Conservation (phyloP, 64 coral and sea anemone genomes). For the Montipora foliosa region DNA sequence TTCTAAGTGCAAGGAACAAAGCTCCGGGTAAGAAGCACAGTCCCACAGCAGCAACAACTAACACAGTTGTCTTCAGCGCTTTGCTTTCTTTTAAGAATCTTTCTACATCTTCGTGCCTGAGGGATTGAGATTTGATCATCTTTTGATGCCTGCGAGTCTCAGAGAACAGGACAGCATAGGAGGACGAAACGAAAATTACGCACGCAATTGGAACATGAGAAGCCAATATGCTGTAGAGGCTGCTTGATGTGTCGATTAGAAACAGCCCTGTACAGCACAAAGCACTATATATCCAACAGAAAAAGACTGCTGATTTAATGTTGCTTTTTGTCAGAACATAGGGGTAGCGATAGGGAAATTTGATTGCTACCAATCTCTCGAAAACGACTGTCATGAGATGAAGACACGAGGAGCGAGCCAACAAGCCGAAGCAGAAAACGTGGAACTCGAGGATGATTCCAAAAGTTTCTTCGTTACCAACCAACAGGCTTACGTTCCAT, state of each 20-base stretch:
- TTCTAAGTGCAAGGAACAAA: background rate
- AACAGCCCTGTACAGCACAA: background rate
- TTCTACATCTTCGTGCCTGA: background rate
- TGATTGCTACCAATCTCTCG: background rate
- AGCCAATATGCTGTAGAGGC: background rate
- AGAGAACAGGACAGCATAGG: background rate
- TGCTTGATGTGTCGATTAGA: background rate
- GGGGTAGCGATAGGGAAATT: background rate
- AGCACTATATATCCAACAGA: background rate
- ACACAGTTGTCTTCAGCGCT: no score
- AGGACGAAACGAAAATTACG: background rate
- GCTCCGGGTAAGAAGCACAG: background rate
- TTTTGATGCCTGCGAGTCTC: background rate
- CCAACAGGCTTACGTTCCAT: background rate
- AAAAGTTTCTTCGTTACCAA: background rate
- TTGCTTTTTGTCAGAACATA: background rate
- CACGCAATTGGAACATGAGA: background rate
- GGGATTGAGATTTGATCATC: background rate
- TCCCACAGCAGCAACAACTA: background rate
- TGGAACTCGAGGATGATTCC: background rate
- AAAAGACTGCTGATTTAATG: background rate
- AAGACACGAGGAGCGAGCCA: background rate
- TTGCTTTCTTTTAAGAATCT: background rate
- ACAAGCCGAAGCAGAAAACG: background rate
- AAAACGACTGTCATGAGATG: background rate